Evolutionary conservation across 1,140 invertebrate species (phyloP).

Genomic region (Sitobion miscanthi): DNA sequence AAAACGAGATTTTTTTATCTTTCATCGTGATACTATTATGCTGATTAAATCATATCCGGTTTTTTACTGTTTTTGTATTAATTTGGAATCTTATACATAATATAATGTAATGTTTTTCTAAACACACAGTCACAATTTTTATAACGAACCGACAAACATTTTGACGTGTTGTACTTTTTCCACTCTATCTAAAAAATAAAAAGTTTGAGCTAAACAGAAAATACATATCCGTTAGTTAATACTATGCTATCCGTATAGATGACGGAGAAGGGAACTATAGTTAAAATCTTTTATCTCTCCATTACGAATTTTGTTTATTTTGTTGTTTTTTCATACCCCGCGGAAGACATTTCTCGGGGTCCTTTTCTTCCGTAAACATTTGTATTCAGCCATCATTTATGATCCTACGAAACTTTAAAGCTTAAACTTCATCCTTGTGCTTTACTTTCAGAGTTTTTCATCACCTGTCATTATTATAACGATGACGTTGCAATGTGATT

Average conservation of each 20-base stretch:
- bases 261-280: background rate
- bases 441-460: background rate
- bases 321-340: background rate
- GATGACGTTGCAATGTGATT: background rate
- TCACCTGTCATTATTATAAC: background rate
- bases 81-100: background rate
- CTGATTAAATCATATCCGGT: no score
- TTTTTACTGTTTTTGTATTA: no score
- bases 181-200: background rate
- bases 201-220: background rate
- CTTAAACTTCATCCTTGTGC: conserved; percentile 3
- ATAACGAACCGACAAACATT: background rate
- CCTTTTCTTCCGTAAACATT: background rate
- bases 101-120: background rate
- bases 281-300: background rate
- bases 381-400: background rate
- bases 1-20: no score
- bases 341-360: background rate
- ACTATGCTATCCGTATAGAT: background rate
- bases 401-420: background rate
- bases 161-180: background rate
- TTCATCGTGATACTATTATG: no score
- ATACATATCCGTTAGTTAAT: background rate
- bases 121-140: background rate
- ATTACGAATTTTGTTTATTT: conserved; percentile 10